phyloP scores from a whole-genome alignment of 1,140 invertebrate species.

The Neuroterus valhalla region DNA sequence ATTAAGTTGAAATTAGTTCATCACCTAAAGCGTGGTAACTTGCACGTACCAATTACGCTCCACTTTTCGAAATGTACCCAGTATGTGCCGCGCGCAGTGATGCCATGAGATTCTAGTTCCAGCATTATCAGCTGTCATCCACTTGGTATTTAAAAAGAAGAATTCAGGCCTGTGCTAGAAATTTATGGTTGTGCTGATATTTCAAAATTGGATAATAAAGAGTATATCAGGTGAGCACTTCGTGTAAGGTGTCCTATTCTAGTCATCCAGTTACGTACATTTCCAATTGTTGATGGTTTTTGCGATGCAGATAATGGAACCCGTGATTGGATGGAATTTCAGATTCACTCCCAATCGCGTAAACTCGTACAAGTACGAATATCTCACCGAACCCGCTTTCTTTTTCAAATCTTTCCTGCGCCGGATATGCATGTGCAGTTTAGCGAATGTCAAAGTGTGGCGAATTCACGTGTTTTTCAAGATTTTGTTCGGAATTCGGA shows the following conservation, averaged over 20 bases:
- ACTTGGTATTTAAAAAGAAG: background rate
- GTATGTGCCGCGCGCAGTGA: constrained; percentile 36
- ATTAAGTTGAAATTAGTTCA: constrained; percentile 56
- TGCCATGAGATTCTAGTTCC: constrained; percentile 1
- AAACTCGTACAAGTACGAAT: background rate
- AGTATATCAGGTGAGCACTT: too few species aligned
- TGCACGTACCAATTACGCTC: background rate
- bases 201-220: too few species aligned
- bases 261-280: too few species aligned
- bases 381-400: background rate
- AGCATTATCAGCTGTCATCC: constrained; percentile 9
- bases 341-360: background rate
- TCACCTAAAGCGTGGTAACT: background rate
- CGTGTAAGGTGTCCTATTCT: too few species aligned
- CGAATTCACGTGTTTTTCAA: background rate
- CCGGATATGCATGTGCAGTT: constrained; percentile 12
- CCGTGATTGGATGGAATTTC: background rate
- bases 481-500: background rate
- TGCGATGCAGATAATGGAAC: background rate
- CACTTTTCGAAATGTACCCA: constrained; percentile 14
- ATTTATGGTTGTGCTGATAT: background rate
- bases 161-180: background rate
- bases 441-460: background rate
- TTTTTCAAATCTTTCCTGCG: constrained; percentile 18
- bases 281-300: too few species aligned